Percentiles rank a stretch among this genome's conserved stretches.
Evolutionary conservation across 2,797 vertebrate genomes (phyloP).

Genomic region (Amblyraja radiata): DNA sequence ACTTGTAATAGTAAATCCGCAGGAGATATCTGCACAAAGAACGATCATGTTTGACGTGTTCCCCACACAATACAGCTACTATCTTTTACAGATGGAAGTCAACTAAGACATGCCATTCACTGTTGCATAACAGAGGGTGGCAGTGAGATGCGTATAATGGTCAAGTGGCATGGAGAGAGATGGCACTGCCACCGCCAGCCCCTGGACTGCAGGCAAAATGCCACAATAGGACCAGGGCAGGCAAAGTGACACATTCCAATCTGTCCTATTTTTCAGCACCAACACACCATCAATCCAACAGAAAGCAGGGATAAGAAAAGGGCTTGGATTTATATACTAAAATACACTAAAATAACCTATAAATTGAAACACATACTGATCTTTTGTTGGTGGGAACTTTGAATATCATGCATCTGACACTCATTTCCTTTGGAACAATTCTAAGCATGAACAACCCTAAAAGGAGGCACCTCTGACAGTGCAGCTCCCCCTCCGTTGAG

Average conservation of each 20-base stretch:
- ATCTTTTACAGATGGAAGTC: background rate
- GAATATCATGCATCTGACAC: background rate
- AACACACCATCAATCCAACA: background rate
- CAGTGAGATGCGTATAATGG: background rate
- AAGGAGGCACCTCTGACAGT: too few relatives aligned
- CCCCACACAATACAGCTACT: background rate
- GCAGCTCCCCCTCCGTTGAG: too few relatives aligned
- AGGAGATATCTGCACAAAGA: background rate
- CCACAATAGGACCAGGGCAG: background rate
- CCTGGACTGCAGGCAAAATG: background rate
- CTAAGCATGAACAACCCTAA: background rate
- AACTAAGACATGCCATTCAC: background rate
- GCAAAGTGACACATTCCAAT: background rate
- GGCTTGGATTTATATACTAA: too few relatives aligned
- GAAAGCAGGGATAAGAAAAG: too few relatives aligned
- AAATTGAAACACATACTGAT: background rate
- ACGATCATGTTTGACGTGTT: background rate
- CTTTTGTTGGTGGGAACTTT: background rate
- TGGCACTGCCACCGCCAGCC: background rate
- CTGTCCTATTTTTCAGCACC: background rate
- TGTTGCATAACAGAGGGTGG: too few relatives aligned
- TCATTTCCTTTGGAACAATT: background rate
- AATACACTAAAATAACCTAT: background rate
- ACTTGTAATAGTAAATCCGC: background rate
- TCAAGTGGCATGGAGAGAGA: background rate